Base-by-base conservation (phyloP, 2,797 vertebrate species). In the Coilia nasus region DNA sequence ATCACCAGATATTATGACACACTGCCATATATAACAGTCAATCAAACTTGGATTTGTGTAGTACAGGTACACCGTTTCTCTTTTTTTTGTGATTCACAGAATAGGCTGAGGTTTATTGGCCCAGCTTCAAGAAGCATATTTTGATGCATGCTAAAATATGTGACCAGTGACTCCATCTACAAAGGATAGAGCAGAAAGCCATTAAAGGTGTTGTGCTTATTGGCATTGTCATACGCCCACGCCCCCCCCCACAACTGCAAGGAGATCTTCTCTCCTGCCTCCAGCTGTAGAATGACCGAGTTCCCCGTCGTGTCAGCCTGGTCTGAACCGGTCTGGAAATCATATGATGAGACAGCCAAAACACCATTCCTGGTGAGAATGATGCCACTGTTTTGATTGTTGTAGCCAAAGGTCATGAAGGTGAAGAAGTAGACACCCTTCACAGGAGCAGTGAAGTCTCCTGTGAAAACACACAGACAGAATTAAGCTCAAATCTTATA, bases 161-260 rank as follows among this genome's bases (percentile, higher is more conserved):
- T 41, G 35, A 41, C 35, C 5, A 41, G 2, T 41, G 35, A 41
- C 35, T 41, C 2, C 2, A 41, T 5, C 80, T 31, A 64, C 28
- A 81, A 78, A 83, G 85, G 1, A 82, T 84, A 14, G 81, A 89
- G 6, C 86, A 83, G 6, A 85, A 81, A 25, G 85, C 88, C 2
- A 85, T 7, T 14, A 0, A 44, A 15, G 11, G 89, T 90, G 0
- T 86, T 91, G 81, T 90, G 91, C 62, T 84, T 85, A 6, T 92
- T 92, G 19, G 80, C 31, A 47, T 88, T 89, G 46, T 88, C 85
- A 41, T 64, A 91, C 12, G 71, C 60, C 9, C 41, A 21, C 3
- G 57, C 14, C 6, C 17, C 12, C 17, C 25, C 1, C 60, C 60
- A 67, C 59, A 67, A 11, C 23, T 90, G 67, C 82, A 92, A 0